Evolutionary conservation across 2,797 vertebrate species (phyloP), one percentile per base, ranked within the genome.

Genomic region (Sternotherus odoratus): DNA sequence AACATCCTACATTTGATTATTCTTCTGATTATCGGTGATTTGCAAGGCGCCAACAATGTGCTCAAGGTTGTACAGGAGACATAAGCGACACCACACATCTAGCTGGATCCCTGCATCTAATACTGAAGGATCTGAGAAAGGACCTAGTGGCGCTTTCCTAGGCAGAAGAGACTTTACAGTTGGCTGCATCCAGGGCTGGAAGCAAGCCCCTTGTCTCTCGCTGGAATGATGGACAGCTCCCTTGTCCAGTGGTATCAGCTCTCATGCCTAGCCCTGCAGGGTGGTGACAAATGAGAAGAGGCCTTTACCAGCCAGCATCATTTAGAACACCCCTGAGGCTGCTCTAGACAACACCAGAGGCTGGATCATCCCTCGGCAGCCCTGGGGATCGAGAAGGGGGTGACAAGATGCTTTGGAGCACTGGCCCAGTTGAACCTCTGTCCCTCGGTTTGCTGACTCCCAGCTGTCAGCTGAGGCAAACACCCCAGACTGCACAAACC

Each of bases 121-220:
- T 12, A 36, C 16, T 5, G 19, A 69, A 69, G 10, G n/a, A 36
- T 36, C n/a, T 66, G 63, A 66, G n/a, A 36, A 66, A 66, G 17
- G 13, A 66, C 16, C n/a, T 21, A 36, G 17, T 33, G 16, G 21
- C 5, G n/a, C 10, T 39, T 69, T 69, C 66, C 36, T 39, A 39
- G 66, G 36, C 66, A 69, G 19, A 36, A 23, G 66, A 39, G 66
- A 69, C 66, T 69, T 69, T 23, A 69, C 6, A 23, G 10, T 21
- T 6, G 36, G n/a, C 63, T 39, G 86, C 5, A 49, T 19, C n/a
- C 0, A 0, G 12, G 39, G 16, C 8, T 0, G 15, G 77, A 50
- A 66, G 46, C 0, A 3, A 21, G 50, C 36, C 49, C 36, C 69
- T 8, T 63, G n/a, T 10, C 60, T 66, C 9, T 36, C 8, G 81